Base-by-base conservation (phyloP, 2,113 vertebrate genomes). In the Gallinago media region DNA sequence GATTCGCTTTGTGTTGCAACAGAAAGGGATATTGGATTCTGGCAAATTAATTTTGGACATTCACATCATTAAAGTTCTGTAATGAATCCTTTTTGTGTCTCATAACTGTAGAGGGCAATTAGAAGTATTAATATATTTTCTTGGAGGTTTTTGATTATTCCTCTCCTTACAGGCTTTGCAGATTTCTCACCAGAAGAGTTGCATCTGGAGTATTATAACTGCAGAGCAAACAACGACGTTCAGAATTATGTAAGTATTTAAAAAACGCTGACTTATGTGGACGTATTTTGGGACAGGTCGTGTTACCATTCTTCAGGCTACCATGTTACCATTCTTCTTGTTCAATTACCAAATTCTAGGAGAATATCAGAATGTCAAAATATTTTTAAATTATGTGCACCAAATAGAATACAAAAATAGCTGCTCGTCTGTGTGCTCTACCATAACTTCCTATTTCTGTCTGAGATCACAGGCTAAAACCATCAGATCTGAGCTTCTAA, bases 151-250 rank as follows among this genome's bases (percentile, higher is more conserved):
- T 76, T 93, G 54, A 94, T 90, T 96, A 36, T 93, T 96, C 38
- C 21, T 95, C 55, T 97, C 49, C 26, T 89, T 96, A 38, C 93
- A 99, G 99, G 99, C 74, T 99, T 99, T 96, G 87, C 94, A 58
- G 99, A 99, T 92, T 96, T 99, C 78, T 99, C 99, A 0, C 99
- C 99, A 86, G 99, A 99, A 80, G 99, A 99, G 90, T 97, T 99
- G 84, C 98, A 98, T 50, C 92, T 99, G 93, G 99, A 99, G 84
- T 99, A 99, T 95, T 99, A 98, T 29, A 98, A 98, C 73, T 97
- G 98, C 91, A 98, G 97, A 97, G 97, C 97, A 32, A 98, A 98
- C 50, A 99, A 98, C 82, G 97, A 97, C 61, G 50, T 98, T 54
- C 98, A 99, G 95, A 95, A 96, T 79, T 99, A 99, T 71, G 99